A percentile compares a stretch with the other conserved stretches of the same genome.
phyloP scores from a whole-genome alignment of 2,797 vertebrate genomes.

The Macroramphosus scolopax region DNA sequence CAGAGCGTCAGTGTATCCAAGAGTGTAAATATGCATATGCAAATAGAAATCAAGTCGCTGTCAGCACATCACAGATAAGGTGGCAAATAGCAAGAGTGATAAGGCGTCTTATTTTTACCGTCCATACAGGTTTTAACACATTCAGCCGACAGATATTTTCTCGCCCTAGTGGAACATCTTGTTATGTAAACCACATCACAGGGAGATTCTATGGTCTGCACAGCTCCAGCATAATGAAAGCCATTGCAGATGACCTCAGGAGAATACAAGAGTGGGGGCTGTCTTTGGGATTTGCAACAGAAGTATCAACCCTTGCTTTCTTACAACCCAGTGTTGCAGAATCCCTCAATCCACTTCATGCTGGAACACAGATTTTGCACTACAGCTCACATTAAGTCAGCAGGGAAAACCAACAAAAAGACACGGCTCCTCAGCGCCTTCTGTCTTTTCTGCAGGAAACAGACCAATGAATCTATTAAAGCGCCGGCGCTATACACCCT shows the following conservation, averaged over 20 bases:
- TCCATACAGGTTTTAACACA: conserved; percentile 32
- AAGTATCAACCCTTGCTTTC: conserved; percentile 46
- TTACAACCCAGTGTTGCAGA: conserved; percentile 50
- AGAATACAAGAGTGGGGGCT: conserved; percentile 41
- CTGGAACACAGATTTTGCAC: conserved; percentile 63
- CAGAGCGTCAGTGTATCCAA: conserved; percentile 4
- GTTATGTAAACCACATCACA: conserved; percentile 51
- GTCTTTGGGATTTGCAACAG: conserved; percentile 53
- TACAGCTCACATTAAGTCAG: conserved; percentile 53
- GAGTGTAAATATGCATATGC: conserved; percentile 36
- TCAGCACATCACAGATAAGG: conserved; percentile 24
- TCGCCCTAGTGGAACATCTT: conserved; percentile 38
- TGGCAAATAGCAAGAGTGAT: conserved; percentile 26
- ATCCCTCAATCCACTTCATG: conserved; percentile 57
- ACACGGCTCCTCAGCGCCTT: conserved; percentile 42
- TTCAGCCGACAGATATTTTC: conserved; percentile 13
- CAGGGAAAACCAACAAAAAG: conserved; percentile 51
- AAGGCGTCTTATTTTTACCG: conserved; percentile 32
- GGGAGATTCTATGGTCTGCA: conserved; percentile 41
- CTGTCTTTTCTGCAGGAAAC: conserved; percentile 65
- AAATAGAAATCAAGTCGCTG: conserved; percentile 25
- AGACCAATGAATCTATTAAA: conserved; percentile 72
- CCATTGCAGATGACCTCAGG: conserved; percentile 25
- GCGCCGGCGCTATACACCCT: conserved; percentile 54
- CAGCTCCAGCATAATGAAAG: conserved; percentile 28